phyloP scores from a whole-genome alignment of 1,140 invertebrate genomes.

The Melitaea cinxia region DNA sequence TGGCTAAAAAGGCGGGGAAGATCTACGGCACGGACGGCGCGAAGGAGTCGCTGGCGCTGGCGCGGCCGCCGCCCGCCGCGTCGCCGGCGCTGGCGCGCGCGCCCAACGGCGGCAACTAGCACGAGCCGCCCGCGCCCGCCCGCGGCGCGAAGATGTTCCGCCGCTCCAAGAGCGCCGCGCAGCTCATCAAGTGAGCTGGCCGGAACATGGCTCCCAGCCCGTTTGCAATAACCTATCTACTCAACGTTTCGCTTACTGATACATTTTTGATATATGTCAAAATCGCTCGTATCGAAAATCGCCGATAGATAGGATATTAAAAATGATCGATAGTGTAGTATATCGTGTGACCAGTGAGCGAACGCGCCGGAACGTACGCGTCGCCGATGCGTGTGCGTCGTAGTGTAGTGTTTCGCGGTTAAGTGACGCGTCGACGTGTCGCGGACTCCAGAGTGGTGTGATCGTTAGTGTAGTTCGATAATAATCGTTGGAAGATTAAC shows the following conservation, averaged over 20 bases:
- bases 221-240: too few relatives aligned
- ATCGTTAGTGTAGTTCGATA: conserved; percentile 24
- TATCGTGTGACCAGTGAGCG: too few relatives aligned
- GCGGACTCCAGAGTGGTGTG: conserved; percentile 20
- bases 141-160: conserved; percentile 81
- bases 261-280: too few relatives aligned
- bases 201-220: not conserved
- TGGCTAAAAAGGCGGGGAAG: conserved; percentile 98
- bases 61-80: conserved; percentile 49
- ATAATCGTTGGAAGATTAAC: conserved; percentile 12
- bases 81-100: conserved; percentile 54
- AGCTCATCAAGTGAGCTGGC: conserved; percentile 78
- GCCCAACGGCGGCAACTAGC: conserved; percentile 79
- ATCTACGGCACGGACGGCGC: conserved; percentile 93
- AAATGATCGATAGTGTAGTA: too few relatives aligned
- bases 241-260: too few relatives aligned
- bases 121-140: conserved; percentile 77
- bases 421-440: conserved; percentile 11
- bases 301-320: too few relatives aligned
- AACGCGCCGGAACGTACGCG: not conserved
- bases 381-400: too few relatives aligned
- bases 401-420: not conserved
- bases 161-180: conserved; percentile 80
- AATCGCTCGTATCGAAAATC: too few relatives aligned
- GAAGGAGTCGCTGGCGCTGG: conserved; percentile 50